Evolutionary conservation across 2,797 vertebrate genomes (phyloP).

Genomic region (Trachurus trachurus): DNA sequence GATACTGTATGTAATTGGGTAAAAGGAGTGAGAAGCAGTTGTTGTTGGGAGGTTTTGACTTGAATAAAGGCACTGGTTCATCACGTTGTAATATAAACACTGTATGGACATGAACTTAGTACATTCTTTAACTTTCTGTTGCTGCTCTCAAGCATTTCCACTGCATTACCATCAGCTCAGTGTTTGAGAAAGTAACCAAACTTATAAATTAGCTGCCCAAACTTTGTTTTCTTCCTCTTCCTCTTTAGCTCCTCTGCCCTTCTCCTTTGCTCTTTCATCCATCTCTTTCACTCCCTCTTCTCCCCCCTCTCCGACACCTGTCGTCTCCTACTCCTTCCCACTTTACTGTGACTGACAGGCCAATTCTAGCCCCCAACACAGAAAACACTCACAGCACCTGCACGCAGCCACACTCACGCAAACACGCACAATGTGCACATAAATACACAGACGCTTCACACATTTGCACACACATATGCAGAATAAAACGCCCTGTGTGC

Average conservation of each 20-base stretch:
- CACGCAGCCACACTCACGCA: conserved; percentile 15
- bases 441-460: conserved; percentile 27
- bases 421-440: conserved; percentile 7
- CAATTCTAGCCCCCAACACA: conserved; percentile 65
- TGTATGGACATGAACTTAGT: neutral
- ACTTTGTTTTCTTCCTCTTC: conserved; percentile 52
- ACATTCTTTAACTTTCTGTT: neutral
- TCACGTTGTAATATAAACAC: neutral
- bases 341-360: conserved; percentile 78
- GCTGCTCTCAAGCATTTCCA: neutral
- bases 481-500: conserved; percentile 29
- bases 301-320: conserved; percentile 64
- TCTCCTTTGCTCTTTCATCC: conserved; percentile 55
- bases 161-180: conserved; percentile 38
- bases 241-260: conserved; percentile 38
- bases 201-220: conserved; percentile 33
- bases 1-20: too few species aligned
- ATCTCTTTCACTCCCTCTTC: conserved; percentile 59
- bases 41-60: neutral
- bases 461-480: conserved; percentile 33
- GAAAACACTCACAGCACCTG: conserved; percentile 50
- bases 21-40: neutral
- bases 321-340: conserved; percentile 63
- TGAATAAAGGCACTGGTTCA: neutral
- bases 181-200: conserved; percentile 32